These are phyloP conservation scores for Clusia tigrina DNA, from an alignment of 2,888 invertebrate species.

Conservation along the genomic window DNA sequence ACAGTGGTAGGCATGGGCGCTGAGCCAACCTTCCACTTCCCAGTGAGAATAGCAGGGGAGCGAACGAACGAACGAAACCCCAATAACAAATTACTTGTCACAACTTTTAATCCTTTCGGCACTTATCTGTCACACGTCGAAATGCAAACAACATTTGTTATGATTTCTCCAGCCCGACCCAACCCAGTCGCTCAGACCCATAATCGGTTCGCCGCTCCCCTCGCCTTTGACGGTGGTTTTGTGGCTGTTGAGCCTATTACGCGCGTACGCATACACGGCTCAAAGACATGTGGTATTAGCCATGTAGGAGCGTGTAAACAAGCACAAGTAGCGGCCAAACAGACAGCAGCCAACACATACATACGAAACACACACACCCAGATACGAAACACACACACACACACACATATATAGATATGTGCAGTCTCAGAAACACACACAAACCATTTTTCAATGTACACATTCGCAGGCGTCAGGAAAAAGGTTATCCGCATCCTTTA, in stretches of 20 bases:
- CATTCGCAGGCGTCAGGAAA: neutral
- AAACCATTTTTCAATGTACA: neutral
- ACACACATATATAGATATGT: neutral
- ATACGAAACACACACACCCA: neutral
- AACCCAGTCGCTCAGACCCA: too few species aligned
- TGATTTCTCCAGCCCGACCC: neutral
- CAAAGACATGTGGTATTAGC: too few species aligned
- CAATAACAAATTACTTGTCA: slow-evolving; percentile 11
- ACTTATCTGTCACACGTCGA: slow-evolving; percentile 11
- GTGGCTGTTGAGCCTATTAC: too few species aligned
- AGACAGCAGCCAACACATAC: too few species aligned
- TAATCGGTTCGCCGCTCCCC: too few species aligned
- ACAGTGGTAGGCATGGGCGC: neutral
- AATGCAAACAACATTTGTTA: slow-evolving; percentile 10
- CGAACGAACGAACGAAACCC: neutral
- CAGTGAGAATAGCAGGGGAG: too few species aligned
- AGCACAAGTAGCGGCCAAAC: too few species aligned
- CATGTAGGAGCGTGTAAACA: too few species aligned
- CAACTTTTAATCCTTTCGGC: slow-evolving; percentile 7
- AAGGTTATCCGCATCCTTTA: too few species aligned
- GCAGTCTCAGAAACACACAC: neutral
- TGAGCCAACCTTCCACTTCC: too few species aligned
- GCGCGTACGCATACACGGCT: too few species aligned
- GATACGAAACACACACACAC: slow-evolving; percentile 4
- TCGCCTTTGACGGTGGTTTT: too few species aligned